Base-by-base conservation (phyloP, 2,888 invertebrate genomes). In the Arctia plantaginis region DNA sequence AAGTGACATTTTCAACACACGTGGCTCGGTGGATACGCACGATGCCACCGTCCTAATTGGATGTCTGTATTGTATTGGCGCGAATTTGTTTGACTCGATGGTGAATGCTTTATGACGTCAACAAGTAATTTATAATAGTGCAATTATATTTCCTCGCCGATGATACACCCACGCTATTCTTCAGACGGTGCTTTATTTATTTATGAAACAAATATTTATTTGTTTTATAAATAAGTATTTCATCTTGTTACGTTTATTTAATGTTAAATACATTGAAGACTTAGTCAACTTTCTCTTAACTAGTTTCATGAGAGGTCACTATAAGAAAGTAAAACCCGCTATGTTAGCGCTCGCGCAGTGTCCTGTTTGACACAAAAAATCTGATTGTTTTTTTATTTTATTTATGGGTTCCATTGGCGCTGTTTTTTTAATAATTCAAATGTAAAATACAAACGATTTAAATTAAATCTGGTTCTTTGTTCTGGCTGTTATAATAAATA, bases 251-350 rank as follows among this genome's bases (percentile, higher is more conserved):
- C 83, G 85, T 87, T 94, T 93, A 93, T 92, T 91, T 93, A 93
- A 93, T 88, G 89, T 92, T 93, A 93, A 92, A 92, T 90, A 87
- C 88, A 89, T 84, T 87, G 90, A 91, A 92, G 91, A 91, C 92
- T 91, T 91, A 93, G 93, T 93, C 94, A 94, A 95, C 94, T 95
- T 95, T 95, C 95, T 94, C 95, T 93, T 92, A 93, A 94, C 94
- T 94, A 93, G 93, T 94, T 94, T 94, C 92, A 93, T 92, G 92
- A 91, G 93, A n/a, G 51, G 94, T 93, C 92, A 93, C 91, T 91
- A 90, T 90, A 94, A 93, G 95, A 95, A 95, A 95, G 95, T 95
- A 95, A 95, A 95, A 95, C 94, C 94, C 94, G 94, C 94, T 94
- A 94, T 92, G 93, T 92, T 90, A 87, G 91, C 91, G 92, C 92